A percentile compares a stretch with the other conserved stretches of the same genome.
Evolutionary conservation across 2,113 vertebrate genomes (phyloP).

Genomic region (Brevimyrus niger): DNA sequence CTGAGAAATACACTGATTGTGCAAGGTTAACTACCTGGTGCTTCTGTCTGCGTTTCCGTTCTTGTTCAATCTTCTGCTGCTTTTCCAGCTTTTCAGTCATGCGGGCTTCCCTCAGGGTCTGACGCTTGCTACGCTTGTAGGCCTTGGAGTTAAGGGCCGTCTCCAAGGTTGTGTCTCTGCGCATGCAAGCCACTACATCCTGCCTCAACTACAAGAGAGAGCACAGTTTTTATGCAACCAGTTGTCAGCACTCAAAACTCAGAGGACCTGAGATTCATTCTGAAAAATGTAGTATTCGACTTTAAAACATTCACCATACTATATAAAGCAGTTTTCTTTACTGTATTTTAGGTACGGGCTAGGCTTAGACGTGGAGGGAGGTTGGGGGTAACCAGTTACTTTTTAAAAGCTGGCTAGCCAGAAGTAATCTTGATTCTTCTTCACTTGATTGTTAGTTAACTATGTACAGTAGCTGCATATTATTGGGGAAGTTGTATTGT

Average conservation of each 20-base stretch:
- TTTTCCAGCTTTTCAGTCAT: slow-evolving; percentile 99
- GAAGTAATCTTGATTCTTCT: too few relatives aligned
- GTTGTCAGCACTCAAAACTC: background rate
- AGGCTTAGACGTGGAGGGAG: too few relatives aligned
- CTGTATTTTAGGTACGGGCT: too few relatives aligned
- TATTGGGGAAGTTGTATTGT: too few relatives aligned
- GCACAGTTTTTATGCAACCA: background rate
- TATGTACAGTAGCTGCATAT: too few relatives aligned
- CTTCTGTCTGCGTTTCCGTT: slow-evolving; percentile 93
- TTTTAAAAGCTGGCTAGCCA: too few relatives aligned
- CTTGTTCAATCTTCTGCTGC: slow-evolving; percentile 97
- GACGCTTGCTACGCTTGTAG: slow-evolving; percentile 92
- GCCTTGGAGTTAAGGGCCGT: slow-evolving; percentile 96
- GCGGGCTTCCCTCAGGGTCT: slow-evolving; percentile 88
- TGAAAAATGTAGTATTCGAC: background rate
- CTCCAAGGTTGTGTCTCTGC: slow-evolving; percentile 89
- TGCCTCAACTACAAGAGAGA: slow-evolving; percentile 72
- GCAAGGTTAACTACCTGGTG: slow-evolving; percentile 77
- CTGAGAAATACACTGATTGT: background rate
- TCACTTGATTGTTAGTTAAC: too few relatives aligned
- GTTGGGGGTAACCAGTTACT: too few relatives aligned
- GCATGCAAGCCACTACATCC: slow-evolving; percentile 96
- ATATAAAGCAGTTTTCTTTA: background rate
- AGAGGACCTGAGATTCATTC: background rate
- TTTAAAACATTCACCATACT: background rate